phyloP scores from a whole-genome alignment of 2,888 invertebrate genomes.

The Rhingia rostrata region DNA sequence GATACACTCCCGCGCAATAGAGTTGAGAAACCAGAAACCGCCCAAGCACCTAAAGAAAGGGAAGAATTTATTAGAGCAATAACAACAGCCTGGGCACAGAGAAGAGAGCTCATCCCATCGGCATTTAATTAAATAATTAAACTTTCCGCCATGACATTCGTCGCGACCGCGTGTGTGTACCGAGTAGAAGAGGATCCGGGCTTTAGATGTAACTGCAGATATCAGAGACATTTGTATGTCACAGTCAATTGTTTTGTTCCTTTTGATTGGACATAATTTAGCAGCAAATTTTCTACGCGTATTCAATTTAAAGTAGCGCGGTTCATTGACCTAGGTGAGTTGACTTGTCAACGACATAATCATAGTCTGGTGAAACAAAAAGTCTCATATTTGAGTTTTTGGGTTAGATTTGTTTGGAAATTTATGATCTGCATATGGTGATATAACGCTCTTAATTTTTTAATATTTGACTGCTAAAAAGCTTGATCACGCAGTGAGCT shows the following conservation, averaged over 20 bases:
- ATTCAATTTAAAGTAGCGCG: slow-evolving; percentile 50
- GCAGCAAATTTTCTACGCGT: slow-evolving; percentile 59
- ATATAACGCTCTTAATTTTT: too few species aligned
- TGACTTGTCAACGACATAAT: slow-evolving; percentile 29
- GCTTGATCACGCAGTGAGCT: too few species aligned
- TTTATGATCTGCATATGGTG: too few species aligned
- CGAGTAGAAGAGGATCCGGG: slow-evolving; percentile 69
- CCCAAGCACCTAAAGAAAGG: slow-evolving; percentile 14
- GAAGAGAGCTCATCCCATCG: slow-evolving; percentile 57
- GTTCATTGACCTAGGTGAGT: slow-evolving; percentile 71
- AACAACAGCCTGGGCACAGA: slow-evolving; percentile 9
- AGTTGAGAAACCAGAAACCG: slow-evolving; percentile 22
- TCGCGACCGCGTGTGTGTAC: neutral
- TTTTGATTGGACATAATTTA: slow-evolving; percentile 74
- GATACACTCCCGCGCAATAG: slow-evolving; percentile 67
- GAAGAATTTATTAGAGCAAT: slow-evolving; percentile 54
- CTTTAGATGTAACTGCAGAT: slow-evolving; percentile 6
- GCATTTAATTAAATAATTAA: slow-evolving; percentile 74
- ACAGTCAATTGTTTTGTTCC: slow-evolving; percentile 74
- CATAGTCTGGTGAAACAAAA: too few species aligned
- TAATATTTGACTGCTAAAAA: too few species aligned
- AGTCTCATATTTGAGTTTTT: too few species aligned
- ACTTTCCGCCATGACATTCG: slow-evolving; percentile 73
- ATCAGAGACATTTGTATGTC: slow-evolving; percentile 62
- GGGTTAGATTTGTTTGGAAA: too few species aligned